Evolutionary conservation across 2,888 invertebrate genomes (phyloP).

Genomic region (Epinotia demarniana): DNA sequence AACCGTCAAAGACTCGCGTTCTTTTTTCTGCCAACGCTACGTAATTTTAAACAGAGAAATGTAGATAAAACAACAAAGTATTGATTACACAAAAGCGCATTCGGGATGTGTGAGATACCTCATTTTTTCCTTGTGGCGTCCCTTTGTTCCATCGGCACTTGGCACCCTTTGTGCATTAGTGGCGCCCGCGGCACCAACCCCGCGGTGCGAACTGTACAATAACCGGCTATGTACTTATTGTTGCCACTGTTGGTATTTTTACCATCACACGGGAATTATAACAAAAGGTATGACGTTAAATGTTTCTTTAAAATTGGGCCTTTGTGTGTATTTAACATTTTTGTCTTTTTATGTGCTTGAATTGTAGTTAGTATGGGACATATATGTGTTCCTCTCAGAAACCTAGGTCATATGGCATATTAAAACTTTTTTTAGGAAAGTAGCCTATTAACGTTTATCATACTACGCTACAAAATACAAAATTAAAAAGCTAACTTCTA

Average conservation of each 20-base stretch:
- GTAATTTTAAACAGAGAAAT: conserved; percentile 13
- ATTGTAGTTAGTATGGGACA: no score
- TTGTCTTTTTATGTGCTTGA: no score
- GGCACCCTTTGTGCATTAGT: conserved; percentile 76
- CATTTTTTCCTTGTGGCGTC: conserved; percentile 55
- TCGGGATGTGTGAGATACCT: conserved; percentile 51
- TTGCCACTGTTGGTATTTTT: conserved; percentile 4
- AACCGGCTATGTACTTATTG: not conserved
- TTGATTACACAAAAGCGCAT: conserved; percentile 45
- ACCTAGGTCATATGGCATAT: no score
- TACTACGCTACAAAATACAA: not conserved
- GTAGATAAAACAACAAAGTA: conserved; percentile 40
- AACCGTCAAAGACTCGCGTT: conserved; percentile 5
- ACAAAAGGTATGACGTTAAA: not conserved
- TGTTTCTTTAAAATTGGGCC: not conserved
- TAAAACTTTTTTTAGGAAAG: no score
- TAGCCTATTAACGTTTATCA: not conserved
- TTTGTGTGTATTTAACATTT: not conserved
- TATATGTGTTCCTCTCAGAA: no score
- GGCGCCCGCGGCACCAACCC: conserved; percentile 55
- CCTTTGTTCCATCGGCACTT: conserved; percentile 71
- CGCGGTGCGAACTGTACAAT: conserved; percentile 38
- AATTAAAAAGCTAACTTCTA: not conserved
- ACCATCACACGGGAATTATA: not conserved
- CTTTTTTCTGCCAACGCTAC: not conserved